phyloP scores from a whole-genome alignment of 2,797 vertebrate genomes.

The Perodicticus potto region DNA sequence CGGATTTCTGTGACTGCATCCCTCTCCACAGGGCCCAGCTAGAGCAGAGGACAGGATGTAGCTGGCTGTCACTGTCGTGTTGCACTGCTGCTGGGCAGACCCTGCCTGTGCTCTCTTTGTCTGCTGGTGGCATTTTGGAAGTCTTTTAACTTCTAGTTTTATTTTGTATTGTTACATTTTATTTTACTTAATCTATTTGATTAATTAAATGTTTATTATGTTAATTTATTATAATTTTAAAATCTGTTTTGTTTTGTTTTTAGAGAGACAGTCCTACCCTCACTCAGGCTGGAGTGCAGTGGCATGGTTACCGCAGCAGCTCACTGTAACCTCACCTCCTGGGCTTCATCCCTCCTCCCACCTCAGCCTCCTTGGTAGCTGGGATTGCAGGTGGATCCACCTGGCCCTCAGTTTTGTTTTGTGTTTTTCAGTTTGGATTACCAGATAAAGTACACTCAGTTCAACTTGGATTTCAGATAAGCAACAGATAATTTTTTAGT shows the following conservation, averaged over 20 bases:
- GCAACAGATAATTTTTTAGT: neutral
- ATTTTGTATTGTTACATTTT: neutral
- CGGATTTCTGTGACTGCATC: neutral
- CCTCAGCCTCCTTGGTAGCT: too few species aligned
- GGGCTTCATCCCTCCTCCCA: too few species aligned
- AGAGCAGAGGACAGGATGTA: neutral
- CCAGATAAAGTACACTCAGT: neutral
- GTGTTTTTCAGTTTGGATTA: neutral
- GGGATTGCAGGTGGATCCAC: too few species aligned
- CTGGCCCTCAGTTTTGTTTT: neutral
- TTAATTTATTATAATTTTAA: neutral
- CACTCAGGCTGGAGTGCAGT: too few species aligned
- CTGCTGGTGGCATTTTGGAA: neutral
- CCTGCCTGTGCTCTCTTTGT: neutral
- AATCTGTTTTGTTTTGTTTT: neutral
- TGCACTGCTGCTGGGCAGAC: accelerated
- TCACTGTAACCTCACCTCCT: too few species aligned
- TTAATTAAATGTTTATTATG: neutral
- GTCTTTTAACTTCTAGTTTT: neutral
- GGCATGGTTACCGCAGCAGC: too few species aligned
- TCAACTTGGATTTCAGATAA: constrained; percentile 10
- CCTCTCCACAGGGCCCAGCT: neutral
- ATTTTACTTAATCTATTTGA: neutral
- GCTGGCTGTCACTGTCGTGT: neutral
- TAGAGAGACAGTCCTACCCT: too few species aligned